Evolutionary conservation across 2,113 vertebrate species (phyloP).

Genomic region (Psophia crepitans): DNA sequence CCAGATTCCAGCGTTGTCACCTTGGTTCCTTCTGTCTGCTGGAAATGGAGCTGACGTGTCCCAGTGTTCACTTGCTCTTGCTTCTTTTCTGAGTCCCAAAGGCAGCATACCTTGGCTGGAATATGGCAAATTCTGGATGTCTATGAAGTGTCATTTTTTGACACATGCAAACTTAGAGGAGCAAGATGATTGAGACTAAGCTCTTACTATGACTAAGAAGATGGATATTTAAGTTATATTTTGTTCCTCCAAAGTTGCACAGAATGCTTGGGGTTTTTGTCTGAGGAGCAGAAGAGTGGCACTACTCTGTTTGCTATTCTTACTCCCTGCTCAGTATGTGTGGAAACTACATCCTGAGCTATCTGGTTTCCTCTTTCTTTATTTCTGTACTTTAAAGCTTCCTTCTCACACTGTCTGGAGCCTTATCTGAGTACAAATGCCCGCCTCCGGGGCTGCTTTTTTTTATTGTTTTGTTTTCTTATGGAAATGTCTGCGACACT

Average conservation of each 20-base stretch:
- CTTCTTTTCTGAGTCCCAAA: neutral
- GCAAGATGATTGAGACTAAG: neutral
- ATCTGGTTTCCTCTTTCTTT: conserved; percentile 49
- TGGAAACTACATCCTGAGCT: conserved; percentile 45
- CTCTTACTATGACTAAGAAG: neutral
- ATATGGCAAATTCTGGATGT: neutral
- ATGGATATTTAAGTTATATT: neutral
- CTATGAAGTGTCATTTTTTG: neutral
- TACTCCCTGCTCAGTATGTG: neutral
- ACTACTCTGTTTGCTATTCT: conserved; percentile 10
- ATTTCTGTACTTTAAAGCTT: conserved; percentile 40
- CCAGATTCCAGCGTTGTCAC: neutral
- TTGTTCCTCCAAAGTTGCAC: neutral
- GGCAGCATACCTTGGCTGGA: neutral
- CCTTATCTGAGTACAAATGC: conserved; percentile 16
- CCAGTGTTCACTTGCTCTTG: neutral
- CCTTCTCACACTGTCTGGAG: conserved; percentile 23
- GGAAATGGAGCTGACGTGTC: neutral
- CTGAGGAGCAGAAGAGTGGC: neutral
- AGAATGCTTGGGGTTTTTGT: neutral
- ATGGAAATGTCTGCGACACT: neutral
- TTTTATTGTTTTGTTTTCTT: conserved; percentile 18
- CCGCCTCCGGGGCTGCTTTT: neutral
- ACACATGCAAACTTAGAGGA: neutral
- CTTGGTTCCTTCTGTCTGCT: neutral